Evolutionary conservation across 30 jellyfish, hydroid and myxozoan genomes (phyloP).

Genomic region (Aurelia coerulea): DNA sequence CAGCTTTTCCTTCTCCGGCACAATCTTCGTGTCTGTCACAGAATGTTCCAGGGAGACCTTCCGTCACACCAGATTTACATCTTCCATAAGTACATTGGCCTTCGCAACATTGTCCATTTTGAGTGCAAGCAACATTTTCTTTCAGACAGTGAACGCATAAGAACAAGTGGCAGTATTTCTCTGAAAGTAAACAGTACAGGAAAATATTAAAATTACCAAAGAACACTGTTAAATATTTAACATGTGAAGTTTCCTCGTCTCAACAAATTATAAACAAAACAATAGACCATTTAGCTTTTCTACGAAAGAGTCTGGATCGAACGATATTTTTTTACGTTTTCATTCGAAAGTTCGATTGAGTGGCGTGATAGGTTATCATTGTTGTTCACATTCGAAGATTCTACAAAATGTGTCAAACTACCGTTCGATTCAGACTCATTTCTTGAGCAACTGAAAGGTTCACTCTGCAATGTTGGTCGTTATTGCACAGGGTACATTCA

Average conservation of each 20-base stretch:
- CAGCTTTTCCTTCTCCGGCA: slow-evolving; percentile 97
- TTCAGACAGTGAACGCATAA: slow-evolving; percentile 96
- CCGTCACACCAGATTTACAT: slow-evolving; percentile 94
- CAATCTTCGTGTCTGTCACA: slow-evolving; percentile 99
- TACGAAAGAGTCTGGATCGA: too few relatives aligned
- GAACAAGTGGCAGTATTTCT: slow-evolving; percentile 94
- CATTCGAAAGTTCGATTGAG: too few relatives aligned
- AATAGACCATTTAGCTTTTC: too few relatives aligned
- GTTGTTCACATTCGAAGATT: too few relatives aligned
- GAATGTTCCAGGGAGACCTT: slow-evolving; percentile 97
- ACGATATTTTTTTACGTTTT: too few relatives aligned
- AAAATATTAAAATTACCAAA: not conserved
- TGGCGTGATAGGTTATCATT: too few relatives aligned
- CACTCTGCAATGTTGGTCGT: too few relatives aligned
- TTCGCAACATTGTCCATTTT: slow-evolving; percentile 97
- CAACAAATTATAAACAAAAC: not conserved
- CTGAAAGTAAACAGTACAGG: slow-evolving; percentile 40
- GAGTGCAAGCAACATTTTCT: slow-evolving; percentile 98
- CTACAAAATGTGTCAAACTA: too few relatives aligned
- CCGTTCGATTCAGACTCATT: too few relatives aligned
- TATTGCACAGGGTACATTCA: too few relatives aligned
- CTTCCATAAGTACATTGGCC: slow-evolving; percentile 98
- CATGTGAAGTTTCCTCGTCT: not conserved
- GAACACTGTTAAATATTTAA: not conserved
- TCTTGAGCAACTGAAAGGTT: too few relatives aligned